Base-by-base conservation (phyloP, 2,797 vertebrate genomes). In the Ciconia nigra region DNA sequence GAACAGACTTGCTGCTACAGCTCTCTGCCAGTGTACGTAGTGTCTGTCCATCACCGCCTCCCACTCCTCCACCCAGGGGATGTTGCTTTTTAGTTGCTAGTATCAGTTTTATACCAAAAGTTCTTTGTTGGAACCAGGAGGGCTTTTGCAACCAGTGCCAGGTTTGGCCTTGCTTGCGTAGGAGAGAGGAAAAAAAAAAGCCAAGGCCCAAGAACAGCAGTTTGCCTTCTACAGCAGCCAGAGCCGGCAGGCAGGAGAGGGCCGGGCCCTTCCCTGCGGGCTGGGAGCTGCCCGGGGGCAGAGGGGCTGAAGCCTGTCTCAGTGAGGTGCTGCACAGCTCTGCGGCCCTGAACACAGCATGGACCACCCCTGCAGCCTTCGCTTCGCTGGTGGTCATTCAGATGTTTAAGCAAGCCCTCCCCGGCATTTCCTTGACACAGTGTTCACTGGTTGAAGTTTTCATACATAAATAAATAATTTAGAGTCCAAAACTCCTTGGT, bases 281-380 rank as follows among this genome's bases (percentile, higher is more conserved):
- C 25, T 37, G 33, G 49, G 47, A 62, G 61, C 57, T 80, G 35
- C 47, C 47, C 0, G 1, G 73, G 49, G 11, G 7, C 2, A 0
- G 33, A 1, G 0, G 33, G 14, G 15, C 29, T 1, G 1, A 24
- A 47, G n/a, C 26, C 1, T 0, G 1, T 31, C 39, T 58, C 0
- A 0, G 41, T 26, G 25, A 35, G 59, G 20, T 37, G 37, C 73
- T 57, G 62, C 57, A 52, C n/a, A 69, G 46, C 49, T 55, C 57
- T 10, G 25, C 6, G 0, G 35, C 31, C 37, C 58, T 9, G 1
- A 37, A 47, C 51, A 5, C 77, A 28, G 33, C 78, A 14, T 1
- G 33, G 39, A 15, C 28, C 39, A 8, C 4, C 4, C 15, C 19
- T 9, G 67, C 72, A 58, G 66, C 69, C 71, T 44, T 65, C 1